These are phyloP conservation scores for Temnothorax ravouxi DNA, from an alignment of 2,888 invertebrate genomes.

Conservation along the genomic window DNA sequence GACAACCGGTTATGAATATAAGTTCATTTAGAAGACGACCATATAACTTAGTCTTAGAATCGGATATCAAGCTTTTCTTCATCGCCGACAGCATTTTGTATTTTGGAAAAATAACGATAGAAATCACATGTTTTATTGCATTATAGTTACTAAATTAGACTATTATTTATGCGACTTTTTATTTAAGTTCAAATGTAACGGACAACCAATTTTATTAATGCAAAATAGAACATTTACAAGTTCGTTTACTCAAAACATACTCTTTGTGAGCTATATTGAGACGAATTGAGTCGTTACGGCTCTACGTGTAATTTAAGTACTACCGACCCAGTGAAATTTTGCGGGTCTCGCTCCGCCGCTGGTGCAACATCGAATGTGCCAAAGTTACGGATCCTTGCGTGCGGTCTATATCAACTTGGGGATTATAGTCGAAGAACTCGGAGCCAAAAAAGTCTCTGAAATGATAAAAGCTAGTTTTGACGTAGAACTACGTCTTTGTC, in stretches of 20 bases:
- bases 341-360: slow-evolving; percentile 22
- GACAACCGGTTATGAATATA: not conserved
- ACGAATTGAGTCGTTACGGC: not conserved
- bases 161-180: not conserved
- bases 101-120: not conserved
- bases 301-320: not conserved
- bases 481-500: no score
- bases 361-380: slow-evolving; percentile 16
- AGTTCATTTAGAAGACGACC: not conserved
- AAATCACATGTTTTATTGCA: not conserved
- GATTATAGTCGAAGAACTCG: no score
- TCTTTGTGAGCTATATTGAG: not conserved
- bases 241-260: not conserved
- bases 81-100: not conserved
- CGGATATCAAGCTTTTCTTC: not conserved
- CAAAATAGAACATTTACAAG: not conserved
- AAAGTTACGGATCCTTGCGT: slow-evolving; percentile 34
- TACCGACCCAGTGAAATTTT: slow-evolving; percentile 27
- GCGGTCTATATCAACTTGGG: slow-evolving; percentile 10
- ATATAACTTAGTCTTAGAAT: not conserved
- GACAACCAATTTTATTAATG: not conserved
- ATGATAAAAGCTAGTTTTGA: no score
- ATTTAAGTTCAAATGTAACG: not conserved
- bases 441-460: no score
- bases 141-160: not conserved